These are phyloP conservation scores for Drosophila incognita DNA, from an alignment of 2,888 invertebrate genomes.

Conservation along the genomic window DNA sequence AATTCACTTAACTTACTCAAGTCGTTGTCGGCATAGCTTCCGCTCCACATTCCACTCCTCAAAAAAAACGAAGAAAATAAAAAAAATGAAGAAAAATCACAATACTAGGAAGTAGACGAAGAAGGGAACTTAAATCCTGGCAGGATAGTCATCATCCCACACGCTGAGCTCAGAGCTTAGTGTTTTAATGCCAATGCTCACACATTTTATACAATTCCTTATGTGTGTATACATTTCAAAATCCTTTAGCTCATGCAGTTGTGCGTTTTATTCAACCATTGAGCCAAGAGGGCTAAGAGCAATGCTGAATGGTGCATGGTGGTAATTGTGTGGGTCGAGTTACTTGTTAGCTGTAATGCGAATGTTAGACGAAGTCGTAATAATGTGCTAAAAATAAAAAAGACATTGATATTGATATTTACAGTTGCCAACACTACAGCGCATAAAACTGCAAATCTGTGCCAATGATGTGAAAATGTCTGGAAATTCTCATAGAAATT, in stretches of 20 bases:
- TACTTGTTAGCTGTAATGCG: constrained; percentile 22
- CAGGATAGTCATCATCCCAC: constrained; percentile 37
- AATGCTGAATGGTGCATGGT: background rate
- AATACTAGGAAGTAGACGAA: constrained; percentile 6
- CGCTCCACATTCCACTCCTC: constrained; percentile 36
- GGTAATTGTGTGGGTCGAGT: constrained; percentile 34
- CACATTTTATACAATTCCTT: constrained; percentile 67
- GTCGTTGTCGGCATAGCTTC: constrained; percentile 80
- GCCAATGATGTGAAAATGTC: constrained; percentile 44
- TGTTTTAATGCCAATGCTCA: constrained; percentile 75
- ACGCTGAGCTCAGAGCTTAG: constrained; percentile 56
- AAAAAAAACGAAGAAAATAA: background rate
- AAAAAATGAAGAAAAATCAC: constrained; percentile 7
- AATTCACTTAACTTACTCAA: constrained; percentile 81
- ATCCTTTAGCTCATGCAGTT: constrained; percentile 58
- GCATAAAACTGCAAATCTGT: constrained; percentile 40
- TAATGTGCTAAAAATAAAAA: constrained; percentile 24
- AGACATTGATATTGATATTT: constrained; percentile 17
- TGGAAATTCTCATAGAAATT: constrained; percentile 9
- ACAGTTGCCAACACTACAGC: constrained; percentile 14
- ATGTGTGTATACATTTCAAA: constrained; percentile 53
- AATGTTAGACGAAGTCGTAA: constrained; percentile 13
- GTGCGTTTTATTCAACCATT: constrained; percentile 53
- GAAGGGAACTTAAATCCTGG: constrained; percentile 42
- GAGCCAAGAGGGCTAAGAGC: constrained; percentile 1